Percentiles rank a stretch among this genome's conserved stretches.
Evolutionary conservation across 2,888 invertebrate genomes (phyloP).

Genomic region (Aethes cnicana): DNA sequence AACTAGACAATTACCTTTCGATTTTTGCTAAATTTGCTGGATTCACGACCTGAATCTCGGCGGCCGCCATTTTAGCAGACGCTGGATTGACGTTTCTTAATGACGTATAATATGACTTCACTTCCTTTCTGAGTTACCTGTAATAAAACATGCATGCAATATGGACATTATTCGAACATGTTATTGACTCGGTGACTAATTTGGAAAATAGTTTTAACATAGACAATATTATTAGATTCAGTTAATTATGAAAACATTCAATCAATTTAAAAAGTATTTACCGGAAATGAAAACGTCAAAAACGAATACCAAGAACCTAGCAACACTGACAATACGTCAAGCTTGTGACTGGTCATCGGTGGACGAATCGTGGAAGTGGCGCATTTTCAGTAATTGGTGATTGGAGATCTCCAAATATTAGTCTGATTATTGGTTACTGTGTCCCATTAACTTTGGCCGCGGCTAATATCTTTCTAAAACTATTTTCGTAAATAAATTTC

Average conservation of each 20-base stretch:
- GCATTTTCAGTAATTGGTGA: slow-evolving; percentile 81
- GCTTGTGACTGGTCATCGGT: slow-evolving; percentile 80
- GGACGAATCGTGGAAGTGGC: slow-evolving; percentile 82
- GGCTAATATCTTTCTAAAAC: slow-evolving; percentile 57
- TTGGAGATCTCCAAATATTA: slow-evolving; percentile 80
- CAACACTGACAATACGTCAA: slow-evolving; percentile 67
- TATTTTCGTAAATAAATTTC: slow-evolving; percentile 46
- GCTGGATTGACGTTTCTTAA: slow-evolving; percentile 41
- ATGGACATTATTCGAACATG: too few relatives aligned
- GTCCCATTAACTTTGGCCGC: slow-evolving; percentile 71
- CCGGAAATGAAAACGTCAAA: slow-evolving; percentile 2
- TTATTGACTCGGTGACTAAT: too few relatives aligned
- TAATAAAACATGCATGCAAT: too few relatives aligned
- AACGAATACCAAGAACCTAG: slow-evolving; percentile 34
- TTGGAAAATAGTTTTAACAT: too few relatives aligned
- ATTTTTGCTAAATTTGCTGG: slow-evolving; percentile 87
- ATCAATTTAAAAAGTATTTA: background rate
- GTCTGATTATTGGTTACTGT: slow-evolving; percentile 79
- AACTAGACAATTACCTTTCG: slow-evolving; percentile 78
- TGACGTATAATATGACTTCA: too few relatives aligned
- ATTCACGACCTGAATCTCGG: slow-evolving; percentile 86
- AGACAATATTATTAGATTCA: background rate
- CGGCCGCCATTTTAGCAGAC: slow-evolving; percentile 80
- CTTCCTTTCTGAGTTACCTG: too few relatives aligned
- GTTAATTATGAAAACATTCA: too few relatives aligned